Percentiles rank a stretch among this genome's conserved stretches.
These are phyloP conservation scores for Agriopis leucophaearia DNA, from an alignment of 2,888 invertebrate species.

Conservation along the genomic window DNA sequence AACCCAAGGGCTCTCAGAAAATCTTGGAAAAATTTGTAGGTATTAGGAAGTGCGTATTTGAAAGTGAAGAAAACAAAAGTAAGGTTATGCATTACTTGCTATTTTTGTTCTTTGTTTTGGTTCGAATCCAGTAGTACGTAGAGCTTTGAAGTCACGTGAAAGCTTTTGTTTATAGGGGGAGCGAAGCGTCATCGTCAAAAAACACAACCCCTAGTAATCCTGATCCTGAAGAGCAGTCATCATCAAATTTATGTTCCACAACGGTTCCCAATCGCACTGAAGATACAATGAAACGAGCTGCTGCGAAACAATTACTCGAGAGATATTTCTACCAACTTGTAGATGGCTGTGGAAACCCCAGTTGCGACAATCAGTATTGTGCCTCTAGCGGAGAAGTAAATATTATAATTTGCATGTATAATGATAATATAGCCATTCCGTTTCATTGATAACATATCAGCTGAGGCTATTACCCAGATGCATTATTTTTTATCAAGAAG, in stretches of 20 bases:
- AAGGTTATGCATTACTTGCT: constrained; percentile 82
- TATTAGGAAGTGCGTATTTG: not conserved
- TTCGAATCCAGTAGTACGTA: constrained; percentile 48
- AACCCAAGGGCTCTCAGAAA: not conserved
- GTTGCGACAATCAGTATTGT: constrained; percentile 94
- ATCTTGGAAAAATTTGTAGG: not conserved
- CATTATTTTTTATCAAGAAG: not conserved
- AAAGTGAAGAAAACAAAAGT: constrained; percentile 44
- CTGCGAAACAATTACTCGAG: constrained; percentile 95
- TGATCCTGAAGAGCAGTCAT: constrained; percentile 65
- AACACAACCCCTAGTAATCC: constrained; percentile 70
- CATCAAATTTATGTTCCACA: constrained; percentile 71
- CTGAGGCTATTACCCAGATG: not conserved
- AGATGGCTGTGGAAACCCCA: constrained; percentile 96
- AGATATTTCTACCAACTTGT: constrained; percentile 97
- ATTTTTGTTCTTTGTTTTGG: constrained; percentile 78
- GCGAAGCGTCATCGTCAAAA: constrained; percentile 84
- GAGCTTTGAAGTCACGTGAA: constrained; percentile 37
- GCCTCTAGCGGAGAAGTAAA: constrained; percentile 95
- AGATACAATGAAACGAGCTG: constrained; percentile 91
- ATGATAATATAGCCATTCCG: not conserved
- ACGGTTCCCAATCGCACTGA: constrained; percentile 69
- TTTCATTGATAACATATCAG: constrained; percentile 6
- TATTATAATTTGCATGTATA: constrained; percentile 1
- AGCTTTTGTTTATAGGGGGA: constrained; percentile 71